Base-by-base conservation (phyloP, 1,140 invertebrate genomes). In the Hyles euphorbiae region DNA sequence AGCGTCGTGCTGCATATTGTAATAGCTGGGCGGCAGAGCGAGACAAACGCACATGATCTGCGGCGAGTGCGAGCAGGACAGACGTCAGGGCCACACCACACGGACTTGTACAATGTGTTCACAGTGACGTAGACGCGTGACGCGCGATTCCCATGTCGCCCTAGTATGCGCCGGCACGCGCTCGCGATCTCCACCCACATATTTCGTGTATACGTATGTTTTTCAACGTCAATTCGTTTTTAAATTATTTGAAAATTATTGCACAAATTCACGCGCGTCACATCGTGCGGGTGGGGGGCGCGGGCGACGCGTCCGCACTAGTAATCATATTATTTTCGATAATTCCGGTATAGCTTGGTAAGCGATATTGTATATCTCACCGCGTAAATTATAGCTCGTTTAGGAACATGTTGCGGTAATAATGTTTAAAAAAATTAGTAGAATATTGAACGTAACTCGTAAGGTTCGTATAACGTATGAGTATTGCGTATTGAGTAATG, bases 1-100 rank as follows among this genome's bases (percentile, higher is more conserved):
- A 70, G 93, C 95, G 67, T 96, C 95, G 60, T 97, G 96, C 91
- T 94, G 94, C 91, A 97, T 97, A 92, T 93, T 97, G 93, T 97
- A 96, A 95, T 88, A 78, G 58, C 68, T 58, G 61, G 60, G 47
- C 48, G 58, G 58, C 46, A 48, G 56, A 64, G 56, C 44, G 64
- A 45, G 70, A 63, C 57, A 57, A 49, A 58, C 34, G 45, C 58
- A 62, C 36, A 55, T 56, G 56, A 46, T 53, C 60, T 59, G 63
- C 50, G 32, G 43, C 47, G 50, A 58, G 60, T 51, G 62, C 65
- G 68, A 67, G 71, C 60, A 65, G 61, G 68, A 67, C 62, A 62
- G 61, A 47, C 54, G 69, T 64, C 57, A 65, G 48, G 53, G 58
- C 58, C 58, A 55, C 54, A 64, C 65, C 65, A 63, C 48, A 66